These are phyloP conservation scores for Pogonus chalceus DNA, from an alignment of 1,140 invertebrate genomes.

Conservation along the genomic window DNA sequence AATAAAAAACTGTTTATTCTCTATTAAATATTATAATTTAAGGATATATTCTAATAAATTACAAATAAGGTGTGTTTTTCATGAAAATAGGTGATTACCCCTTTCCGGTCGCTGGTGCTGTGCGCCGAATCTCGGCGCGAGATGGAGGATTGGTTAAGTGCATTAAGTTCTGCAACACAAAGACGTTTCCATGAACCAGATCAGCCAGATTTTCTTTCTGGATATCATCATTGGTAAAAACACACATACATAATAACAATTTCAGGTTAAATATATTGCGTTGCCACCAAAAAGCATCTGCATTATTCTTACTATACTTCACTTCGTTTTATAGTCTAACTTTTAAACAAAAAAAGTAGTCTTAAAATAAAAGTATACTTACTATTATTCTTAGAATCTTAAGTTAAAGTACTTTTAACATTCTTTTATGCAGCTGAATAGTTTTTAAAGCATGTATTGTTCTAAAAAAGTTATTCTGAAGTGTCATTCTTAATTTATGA, in stretches of 20 bases:
- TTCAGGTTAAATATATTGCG: neutral
- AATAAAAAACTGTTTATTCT: too few species aligned
- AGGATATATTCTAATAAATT: too few species aligned
- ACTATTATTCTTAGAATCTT: too few species aligned
- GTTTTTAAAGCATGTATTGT: neutral
- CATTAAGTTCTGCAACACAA: constrained; percentile 59
- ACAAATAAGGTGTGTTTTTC: constrained; percentile 26
- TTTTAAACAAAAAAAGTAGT: too few species aligned
- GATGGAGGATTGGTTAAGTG: constrained; percentile 85
- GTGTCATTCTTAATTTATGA: too few species aligned
- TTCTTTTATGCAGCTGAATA: too few species aligned
- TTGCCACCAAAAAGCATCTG: too few species aligned
- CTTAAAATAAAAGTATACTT: too few species aligned
- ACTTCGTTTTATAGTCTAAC: too few species aligned
- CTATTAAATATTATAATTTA: too few species aligned
- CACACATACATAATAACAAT: too few species aligned
- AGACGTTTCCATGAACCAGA: constrained; percentile 50
- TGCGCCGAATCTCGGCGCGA: constrained; percentile 70
- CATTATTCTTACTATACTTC: neutral
- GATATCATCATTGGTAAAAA: constrained; percentile 77
- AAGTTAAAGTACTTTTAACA: too few species aligned
- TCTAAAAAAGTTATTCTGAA: neutral
- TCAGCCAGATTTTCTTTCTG: constrained; percentile 65
- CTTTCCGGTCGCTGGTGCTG: constrained; percentile 69
- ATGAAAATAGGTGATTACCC: constrained; percentile 78